Evolutionary conservation across 2,113 vertebrate species (phyloP).

Genomic region (Mandrillus leucophaeus): DNA sequence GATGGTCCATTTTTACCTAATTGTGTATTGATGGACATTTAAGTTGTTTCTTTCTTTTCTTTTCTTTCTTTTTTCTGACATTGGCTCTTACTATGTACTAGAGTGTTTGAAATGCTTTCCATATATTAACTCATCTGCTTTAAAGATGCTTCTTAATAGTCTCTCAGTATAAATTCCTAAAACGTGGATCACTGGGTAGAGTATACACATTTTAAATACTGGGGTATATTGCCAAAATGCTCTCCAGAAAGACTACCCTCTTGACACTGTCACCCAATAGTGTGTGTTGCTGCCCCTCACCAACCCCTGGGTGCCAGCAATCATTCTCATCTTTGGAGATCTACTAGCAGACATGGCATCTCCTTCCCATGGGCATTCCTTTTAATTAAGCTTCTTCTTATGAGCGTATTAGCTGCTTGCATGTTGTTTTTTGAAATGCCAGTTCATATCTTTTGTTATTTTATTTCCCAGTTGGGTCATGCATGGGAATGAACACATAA

Average conservation of each 20-base stretch:
- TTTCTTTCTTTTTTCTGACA: background rate
- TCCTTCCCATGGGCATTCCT: background rate
- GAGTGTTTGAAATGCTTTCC: background rate
- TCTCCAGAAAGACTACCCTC: background rate
- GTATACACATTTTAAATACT: background rate
- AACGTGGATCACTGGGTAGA: background rate
- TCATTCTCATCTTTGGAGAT: too few relatives aligned
- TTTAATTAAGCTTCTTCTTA: background rate
- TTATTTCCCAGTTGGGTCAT: background rate
- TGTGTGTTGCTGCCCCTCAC: fast-evolving
- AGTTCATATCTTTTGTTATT: background rate
- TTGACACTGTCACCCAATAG: background rate
- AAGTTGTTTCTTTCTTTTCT: background rate
- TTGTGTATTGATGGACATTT: background rate
- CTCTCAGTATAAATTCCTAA: background rate
- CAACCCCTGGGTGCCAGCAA: fast-evolving
- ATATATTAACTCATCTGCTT: background rate
- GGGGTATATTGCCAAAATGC: background rate
- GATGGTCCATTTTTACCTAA: background rate
- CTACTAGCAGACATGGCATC: background rate
- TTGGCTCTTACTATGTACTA: background rate
- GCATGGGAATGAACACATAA: background rate
- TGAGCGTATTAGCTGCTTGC: background rate
- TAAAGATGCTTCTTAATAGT: background rate
- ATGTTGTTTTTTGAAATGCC: background rate